Conservation (phyloP, 2,797 vertebrate species). For the Coregonus suidteri region DNA sequence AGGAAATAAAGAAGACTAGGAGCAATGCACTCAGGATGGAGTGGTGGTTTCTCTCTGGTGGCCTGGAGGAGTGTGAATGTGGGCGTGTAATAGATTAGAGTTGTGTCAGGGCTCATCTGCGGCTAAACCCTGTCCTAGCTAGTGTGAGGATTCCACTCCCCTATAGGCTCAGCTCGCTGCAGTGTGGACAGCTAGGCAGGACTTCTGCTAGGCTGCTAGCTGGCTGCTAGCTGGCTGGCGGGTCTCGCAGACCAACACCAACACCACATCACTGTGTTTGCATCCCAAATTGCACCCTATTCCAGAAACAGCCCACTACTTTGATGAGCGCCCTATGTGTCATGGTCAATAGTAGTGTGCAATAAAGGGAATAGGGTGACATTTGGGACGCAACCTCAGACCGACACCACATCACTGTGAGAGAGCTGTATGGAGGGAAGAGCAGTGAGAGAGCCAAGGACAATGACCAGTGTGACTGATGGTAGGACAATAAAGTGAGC, state of each 20-base stretch:
- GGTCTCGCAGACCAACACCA: constrained; percentile 49
- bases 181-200: constrained; percentile 42
- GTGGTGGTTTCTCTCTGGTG: constrained; percentile 13
- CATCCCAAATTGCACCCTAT: neutral
- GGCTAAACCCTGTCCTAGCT: constrained; percentile 61
- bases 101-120: constrained; percentile 61
- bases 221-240: constrained; percentile 48
- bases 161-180: constrained; percentile 21
- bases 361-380: neutral
- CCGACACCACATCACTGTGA: constrained; percentile 48
- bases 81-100: constrained; percentile 72
- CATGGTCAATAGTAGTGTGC: neutral
- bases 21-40: neutral
- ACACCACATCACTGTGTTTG: constrained; percentile 46
- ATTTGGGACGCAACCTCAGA: too few species aligned
- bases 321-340: neutral
- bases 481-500: constrained; percentile 71
- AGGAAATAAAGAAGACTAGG: neutral
- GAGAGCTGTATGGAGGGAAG: constrained; percentile 28
- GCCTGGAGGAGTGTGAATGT: constrained; percentile 52
- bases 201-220: constrained; percentile 36
- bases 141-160: constrained; percentile 46
- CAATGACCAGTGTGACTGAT: constrained; percentile 71
- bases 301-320: neutral
- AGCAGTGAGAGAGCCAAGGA: constrained; percentile 63